A percentile compares a stretch with the other conserved stretches of the same genome.
These are phyloP conservation scores for Salpingus planirostris DNA, from an alignment of 2,888 invertebrate genomes.

Conservation along the genomic window DNA sequence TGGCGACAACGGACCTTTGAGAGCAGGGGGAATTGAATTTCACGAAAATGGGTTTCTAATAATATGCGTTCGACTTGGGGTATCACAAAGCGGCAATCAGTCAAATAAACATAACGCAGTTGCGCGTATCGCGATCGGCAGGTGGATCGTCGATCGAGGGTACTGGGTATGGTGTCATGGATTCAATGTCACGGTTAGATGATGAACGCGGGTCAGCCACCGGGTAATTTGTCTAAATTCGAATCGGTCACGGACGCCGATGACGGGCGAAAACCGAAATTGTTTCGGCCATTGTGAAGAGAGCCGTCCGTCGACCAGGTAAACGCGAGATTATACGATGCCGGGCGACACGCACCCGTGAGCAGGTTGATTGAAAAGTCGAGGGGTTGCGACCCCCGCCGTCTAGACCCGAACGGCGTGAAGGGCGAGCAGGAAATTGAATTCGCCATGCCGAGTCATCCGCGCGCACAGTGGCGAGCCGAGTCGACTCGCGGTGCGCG, in stretches of 20 bases:
- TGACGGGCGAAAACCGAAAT: constrained; percentile 8
- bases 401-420: no score
- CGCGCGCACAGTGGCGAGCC: no score
- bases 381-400: no score
- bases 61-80: neutral
- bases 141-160: constrained; percentile 15
- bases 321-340: no score
- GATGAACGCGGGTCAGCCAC: constrained; percentile 10
- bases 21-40: neutral
- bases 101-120: constrained; percentile 15
- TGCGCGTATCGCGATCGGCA: constrained; percentile 17
- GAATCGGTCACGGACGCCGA: constrained; percentile 11
- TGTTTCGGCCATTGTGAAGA: no score
- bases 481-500: no score
- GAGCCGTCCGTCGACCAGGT: no score
- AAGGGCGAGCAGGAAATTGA: no score
- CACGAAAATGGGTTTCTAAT: neutral
- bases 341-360: no score
- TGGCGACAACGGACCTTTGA: neutral
- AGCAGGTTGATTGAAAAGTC: no score
- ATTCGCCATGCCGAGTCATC: no score
- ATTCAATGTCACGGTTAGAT: constrained; percentile 18
- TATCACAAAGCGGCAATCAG: constrained; percentile 1
- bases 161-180: constrained; percentile 16
- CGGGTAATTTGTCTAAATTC: constrained; percentile 15